These are phyloP conservation scores for Halichoerus grypus DNA, from an alignment of 2,113 vertebrate genomes.

Conservation along the genomic window DNA sequence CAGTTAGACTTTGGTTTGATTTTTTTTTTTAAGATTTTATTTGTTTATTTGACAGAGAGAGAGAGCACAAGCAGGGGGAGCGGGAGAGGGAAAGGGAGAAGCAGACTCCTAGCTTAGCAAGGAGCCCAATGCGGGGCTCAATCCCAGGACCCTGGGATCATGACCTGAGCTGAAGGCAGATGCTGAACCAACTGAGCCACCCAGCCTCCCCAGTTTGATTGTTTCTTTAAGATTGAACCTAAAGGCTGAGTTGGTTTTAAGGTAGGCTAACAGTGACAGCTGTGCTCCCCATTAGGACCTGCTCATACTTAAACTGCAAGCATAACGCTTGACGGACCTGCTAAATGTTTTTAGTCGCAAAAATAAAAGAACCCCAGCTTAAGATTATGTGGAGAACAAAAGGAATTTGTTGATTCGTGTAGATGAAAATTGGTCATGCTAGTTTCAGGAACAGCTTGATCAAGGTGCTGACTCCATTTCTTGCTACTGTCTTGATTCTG, in stretches of 20 bases:
- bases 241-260: not conserved
- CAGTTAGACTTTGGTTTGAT: not conserved
- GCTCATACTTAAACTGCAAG: not conserved
- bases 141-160: too few relatives aligned
- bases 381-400: not conserved
- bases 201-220: too few relatives aligned
- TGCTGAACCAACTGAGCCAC: too few relatives aligned
- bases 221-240: not conserved
- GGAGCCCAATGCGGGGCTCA: too few relatives aligned
- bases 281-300: not conserved
- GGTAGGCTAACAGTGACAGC: not conserved
- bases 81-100: too few relatives aligned
- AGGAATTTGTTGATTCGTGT: not conserved
- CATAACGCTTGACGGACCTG: not conserved
- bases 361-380: not conserved
- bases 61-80: too few relatives aligned
- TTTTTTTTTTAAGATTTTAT: not conserved
- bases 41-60: too few relatives aligned
- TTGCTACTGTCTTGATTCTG: not conserved
- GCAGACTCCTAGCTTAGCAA: too few relatives aligned
- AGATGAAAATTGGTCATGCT: not conserved
- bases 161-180: too few relatives aligned
- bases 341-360: not conserved
- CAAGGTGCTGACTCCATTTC: not conserved
- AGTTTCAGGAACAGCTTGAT: slow-evolving; percentile 9